Evolutionary conservation across 2,113 vertebrate genomes (phyloP).

Genomic region (Potamarius usumacintae): DNA sequence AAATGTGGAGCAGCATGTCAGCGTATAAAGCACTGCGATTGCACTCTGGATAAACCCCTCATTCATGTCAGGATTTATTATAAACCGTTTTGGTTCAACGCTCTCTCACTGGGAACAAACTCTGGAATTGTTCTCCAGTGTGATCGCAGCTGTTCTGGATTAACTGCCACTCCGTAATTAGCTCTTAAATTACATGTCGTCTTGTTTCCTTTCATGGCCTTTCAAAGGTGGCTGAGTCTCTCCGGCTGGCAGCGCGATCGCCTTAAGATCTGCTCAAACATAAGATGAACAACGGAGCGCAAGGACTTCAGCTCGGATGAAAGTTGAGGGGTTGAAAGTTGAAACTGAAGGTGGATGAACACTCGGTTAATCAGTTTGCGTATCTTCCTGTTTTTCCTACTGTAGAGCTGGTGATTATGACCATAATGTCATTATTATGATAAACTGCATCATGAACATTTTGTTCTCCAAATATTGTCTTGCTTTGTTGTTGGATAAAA

Average conservation of each 20-base stretch:
- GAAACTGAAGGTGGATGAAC: neutral
- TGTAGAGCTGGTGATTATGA: neutral
- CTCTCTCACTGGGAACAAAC: slow-evolving; percentile 34
- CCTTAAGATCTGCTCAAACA: neutral
- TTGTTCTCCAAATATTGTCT: neutral
- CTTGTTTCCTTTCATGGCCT: slow-evolving; percentile 39
- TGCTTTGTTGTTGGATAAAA: neutral
- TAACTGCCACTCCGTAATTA: slow-evolving; percentile 44
- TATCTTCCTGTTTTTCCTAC: neutral
- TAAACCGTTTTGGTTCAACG: slow-evolving; percentile 36
- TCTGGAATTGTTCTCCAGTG: slow-evolving; percentile 40
- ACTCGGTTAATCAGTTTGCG: neutral
- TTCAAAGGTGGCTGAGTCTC: slow-evolving; percentile 31
- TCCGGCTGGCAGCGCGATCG: slow-evolving; percentile 11
- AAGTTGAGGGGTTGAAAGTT: neutral
- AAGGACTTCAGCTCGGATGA: neutral
- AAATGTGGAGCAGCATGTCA: neutral
- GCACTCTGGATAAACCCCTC: slow-evolving; percentile 36
- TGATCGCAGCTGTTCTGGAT: slow-evolving; percentile 50
- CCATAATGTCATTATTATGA: neutral
- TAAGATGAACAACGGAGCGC: neutral
- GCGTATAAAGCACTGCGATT: neutral
- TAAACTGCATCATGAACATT: neutral
- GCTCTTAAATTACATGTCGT: slow-evolving; percentile 26
- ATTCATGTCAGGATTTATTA: slow-evolving; percentile 28